Evolutionary conservation across 2,797 vertebrate species (phyloP), one percentile per base, ranked within the genome.

Genomic region (Gambusia yucatana): DNA sequence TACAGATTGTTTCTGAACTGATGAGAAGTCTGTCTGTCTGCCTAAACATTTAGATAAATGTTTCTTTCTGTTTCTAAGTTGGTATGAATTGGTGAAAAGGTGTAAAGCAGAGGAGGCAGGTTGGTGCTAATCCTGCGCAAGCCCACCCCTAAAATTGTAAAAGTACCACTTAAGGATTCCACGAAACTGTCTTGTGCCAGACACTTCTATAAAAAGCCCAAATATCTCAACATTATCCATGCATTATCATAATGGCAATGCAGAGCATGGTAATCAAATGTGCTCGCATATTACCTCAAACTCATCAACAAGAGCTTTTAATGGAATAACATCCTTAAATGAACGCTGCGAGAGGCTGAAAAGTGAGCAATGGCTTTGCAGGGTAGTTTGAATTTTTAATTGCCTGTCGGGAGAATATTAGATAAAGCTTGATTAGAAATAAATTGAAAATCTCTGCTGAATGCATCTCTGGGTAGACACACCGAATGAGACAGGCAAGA

Each of bases 361-460:
- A 95, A 93, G 95, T 96, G 95, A 96, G 95, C 94, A 96, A 96
- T 96, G 94, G 93, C 94, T 95, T 96, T 95, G 94, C 94, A 92
- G 93, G 92, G 87, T 93, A 93, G 94, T 95, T 95, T 92, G 94
- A 95, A 94, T 95, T 96, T 96, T 96, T 96, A 96, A 96, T 96
- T 95, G 95, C 95, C 95, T 96, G 95, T 96, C 94, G 91, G 91
- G 94, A 95, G 95, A 96, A 96, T 96, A 96, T 96, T 96, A 96
- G 94, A 96, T 96, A 95, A 96, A 94, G 94, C 93, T 95, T 96
- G 95, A 96, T 96, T 95, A 95, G 95, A 96, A 96, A 96, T 96
- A 96, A 96, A 96, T 96, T 96, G 94, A 94, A 96, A 96, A 96
- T 95, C 94, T 95, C 95, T 94, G 87, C 93, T 95, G 94, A 95